Evolutionary conservation across 53 echinoderm and acorn worm species (phyloP).

Genomic region (Holothuria scabra): DNA sequence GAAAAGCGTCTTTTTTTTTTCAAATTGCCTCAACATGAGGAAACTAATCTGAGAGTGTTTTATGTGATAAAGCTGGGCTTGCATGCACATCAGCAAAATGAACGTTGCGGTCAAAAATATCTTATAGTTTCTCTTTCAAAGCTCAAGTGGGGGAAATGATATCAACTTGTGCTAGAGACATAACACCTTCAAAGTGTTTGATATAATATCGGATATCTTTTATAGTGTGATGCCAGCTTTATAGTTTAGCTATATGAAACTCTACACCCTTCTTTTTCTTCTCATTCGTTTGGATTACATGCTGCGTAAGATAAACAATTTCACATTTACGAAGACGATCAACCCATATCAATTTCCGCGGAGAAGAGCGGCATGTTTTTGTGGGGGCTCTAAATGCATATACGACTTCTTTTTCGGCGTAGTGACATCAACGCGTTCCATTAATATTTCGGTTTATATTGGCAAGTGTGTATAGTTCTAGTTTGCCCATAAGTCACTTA

Average conservation of each 20-base stretch:
- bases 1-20: too few species aligned
- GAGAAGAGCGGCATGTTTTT: slow-evolving; percentile 32
- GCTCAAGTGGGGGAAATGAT: too few species aligned
- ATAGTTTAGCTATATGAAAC: slow-evolving; percentile 48
- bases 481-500: slow-evolving; percentile 32
- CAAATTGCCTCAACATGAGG: too few species aligned
- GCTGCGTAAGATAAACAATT: slow-evolving; percentile 49
- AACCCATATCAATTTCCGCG: slow-evolving; percentile 45
- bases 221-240: slow-evolving; percentile 39
- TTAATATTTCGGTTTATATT: slow-evolving; percentile 34
- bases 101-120: too few species aligned
- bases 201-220: slow-evolving; percentile 46
- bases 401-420: too few species aligned
- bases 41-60: too few species aligned
- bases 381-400: too few species aligned
- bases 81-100: too few species aligned
- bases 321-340: slow-evolving; percentile 49
- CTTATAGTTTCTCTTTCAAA: too few species aligned
- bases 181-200: slow-evolving; percentile 45
- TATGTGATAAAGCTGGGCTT: too few species aligned
- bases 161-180: too few species aligned
- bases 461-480: slow-evolving; percentile 22
- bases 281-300: slow-evolving; percentile 40
- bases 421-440: neutral
- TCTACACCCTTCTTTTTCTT: slow-evolving; percentile 34